A percentile compares a stretch with the other conserved stretches of the same genome.
phyloP scores from a whole-genome alignment of 2,888 invertebrate species.

The Gryllus longicercus region DNA sequence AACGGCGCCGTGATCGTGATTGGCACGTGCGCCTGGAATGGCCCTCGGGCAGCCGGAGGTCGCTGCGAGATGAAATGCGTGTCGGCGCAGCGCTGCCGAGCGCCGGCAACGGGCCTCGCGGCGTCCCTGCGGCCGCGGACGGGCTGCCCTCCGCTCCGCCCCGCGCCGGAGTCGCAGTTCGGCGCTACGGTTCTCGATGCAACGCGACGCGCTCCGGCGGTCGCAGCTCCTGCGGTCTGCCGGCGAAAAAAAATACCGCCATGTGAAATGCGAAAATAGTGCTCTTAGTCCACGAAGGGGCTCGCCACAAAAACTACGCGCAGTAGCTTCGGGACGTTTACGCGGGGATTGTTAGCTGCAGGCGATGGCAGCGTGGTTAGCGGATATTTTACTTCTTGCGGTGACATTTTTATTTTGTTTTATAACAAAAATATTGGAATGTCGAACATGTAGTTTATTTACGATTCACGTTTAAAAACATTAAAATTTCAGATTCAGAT shows the following conservation, averaged over 20 bases:
- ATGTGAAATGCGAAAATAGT: neutral
- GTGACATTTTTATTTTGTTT: neutral
- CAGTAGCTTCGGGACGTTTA: too few relatives aligned
- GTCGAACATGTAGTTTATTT: neutral
- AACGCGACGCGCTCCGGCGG: neutral
- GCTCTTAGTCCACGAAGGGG: neutral
- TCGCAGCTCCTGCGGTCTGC: neutral
- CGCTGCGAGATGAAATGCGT: too few relatives aligned
- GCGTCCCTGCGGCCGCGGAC: neutral
- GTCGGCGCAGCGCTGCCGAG: too few relatives aligned
- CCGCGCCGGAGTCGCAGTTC: neutral
- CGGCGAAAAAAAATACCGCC: neutral
- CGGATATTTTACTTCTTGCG: conserved; percentile 5
- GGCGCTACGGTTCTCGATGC: neutral
- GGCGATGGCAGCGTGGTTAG: neutral
- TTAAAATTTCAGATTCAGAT: neutral
- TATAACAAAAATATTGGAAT: neutral
- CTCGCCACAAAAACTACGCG: neutral
- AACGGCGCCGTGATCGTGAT: too few relatives aligned
- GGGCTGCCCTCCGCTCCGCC: neutral
- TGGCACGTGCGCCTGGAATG: too few relatives aligned
- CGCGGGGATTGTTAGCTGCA: neutral
- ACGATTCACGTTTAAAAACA: conserved; percentile 17
- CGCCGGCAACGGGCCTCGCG: too few relatives aligned
- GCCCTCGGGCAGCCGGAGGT: too few relatives aligned